Evolutionary conservation across 2,113 vertebrate genomes (phyloP).

Genomic region (Siniperca knerii): DNA sequence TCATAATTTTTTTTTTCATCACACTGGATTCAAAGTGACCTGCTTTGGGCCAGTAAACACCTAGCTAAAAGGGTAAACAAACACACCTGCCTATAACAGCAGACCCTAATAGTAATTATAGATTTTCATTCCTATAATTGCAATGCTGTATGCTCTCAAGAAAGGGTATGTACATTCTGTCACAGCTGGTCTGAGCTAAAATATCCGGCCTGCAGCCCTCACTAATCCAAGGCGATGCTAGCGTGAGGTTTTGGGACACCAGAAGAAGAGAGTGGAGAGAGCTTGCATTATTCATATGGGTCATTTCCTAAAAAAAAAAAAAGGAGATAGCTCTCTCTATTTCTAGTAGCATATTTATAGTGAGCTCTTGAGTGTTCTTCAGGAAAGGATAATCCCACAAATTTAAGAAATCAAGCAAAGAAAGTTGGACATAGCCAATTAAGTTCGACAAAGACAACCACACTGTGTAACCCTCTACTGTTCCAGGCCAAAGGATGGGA

Average conservation of each 20-base stretch:
- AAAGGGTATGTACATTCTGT: constrained; percentile 48
- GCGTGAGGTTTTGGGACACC: constrained; percentile 51
- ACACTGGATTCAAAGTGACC: constrained; percentile 5
- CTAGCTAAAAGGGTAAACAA: constrained; percentile 2
- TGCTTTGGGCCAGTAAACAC: not conserved
- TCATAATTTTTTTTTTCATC: not conserved
- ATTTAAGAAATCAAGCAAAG: constrained; percentile 22
- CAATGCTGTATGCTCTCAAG: constrained; percentile 5
- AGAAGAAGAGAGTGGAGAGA: constrained; percentile 46
- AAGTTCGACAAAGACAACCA: not conserved
- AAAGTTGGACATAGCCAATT: not conserved
- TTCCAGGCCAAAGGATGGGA: constrained; percentile 19
- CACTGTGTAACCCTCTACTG: not conserved
- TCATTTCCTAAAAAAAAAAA: constrained; percentile 53
- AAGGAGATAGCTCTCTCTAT: constrained; percentile 39
- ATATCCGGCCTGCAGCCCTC: constrained; percentile 41
- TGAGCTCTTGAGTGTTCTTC: constrained; percentile 30
- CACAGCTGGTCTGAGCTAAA: constrained; percentile 48
- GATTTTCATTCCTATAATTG: not conserved
- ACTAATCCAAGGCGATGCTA: constrained; percentile 41
- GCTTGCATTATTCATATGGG: constrained; percentile 69
- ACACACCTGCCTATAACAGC: not conserved
- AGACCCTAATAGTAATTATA: not conserved
- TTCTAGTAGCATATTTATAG: constrained; percentile 61
- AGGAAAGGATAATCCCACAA: constrained; percentile 42